Evolutionary conservation across 1,140 invertebrate species (phyloP).

Genomic region (Atta cephalotes): DNA sequence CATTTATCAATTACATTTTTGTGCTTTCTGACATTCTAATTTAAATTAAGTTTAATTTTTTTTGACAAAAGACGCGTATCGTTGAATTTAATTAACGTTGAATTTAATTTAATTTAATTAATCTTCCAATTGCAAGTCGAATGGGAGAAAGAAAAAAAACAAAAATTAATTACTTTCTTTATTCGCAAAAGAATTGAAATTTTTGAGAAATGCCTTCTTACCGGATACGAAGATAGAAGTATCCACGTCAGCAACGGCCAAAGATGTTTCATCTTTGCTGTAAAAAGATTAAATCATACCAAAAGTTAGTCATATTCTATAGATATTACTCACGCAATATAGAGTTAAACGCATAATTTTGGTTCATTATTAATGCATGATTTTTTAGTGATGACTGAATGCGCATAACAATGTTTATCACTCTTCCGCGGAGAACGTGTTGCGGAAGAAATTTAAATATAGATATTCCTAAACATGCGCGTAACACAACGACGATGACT

Average conservation of each 20-base stretch:
- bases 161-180: slow-evolving; percentile 14
- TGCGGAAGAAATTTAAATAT: slow-evolving; percentile 50
- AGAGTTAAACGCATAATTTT: neutral
- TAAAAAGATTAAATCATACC: slow-evolving; percentile 81
- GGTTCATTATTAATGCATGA: slow-evolving; percentile 28
- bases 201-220: slow-evolving; percentile 80
- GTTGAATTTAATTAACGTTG: neutral
- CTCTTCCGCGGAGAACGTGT: neutral
- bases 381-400: slow-evolving; percentile 39
- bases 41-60: neutral
- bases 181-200: neutral
- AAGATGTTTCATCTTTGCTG: slow-evolving; percentile 91
- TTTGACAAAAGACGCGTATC: neutral
- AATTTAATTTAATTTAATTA: too few species aligned
- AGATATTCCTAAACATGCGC: slow-evolving; percentile 40
- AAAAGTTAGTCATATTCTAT: slow-evolving; percentile 19
- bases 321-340: neutral
- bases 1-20: neutral
- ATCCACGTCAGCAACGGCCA: slow-evolving; percentile 90
- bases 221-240: slow-evolving; percentile 88
- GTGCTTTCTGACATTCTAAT: neutral
- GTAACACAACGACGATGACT: slow-evolving; percentile 30
- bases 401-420: slow-evolving; percentile 16
- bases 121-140: neutral
- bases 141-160: neutral